Conservation (phyloP, 1,140 invertebrate species). For the Zaprionus africanus region DNA sequence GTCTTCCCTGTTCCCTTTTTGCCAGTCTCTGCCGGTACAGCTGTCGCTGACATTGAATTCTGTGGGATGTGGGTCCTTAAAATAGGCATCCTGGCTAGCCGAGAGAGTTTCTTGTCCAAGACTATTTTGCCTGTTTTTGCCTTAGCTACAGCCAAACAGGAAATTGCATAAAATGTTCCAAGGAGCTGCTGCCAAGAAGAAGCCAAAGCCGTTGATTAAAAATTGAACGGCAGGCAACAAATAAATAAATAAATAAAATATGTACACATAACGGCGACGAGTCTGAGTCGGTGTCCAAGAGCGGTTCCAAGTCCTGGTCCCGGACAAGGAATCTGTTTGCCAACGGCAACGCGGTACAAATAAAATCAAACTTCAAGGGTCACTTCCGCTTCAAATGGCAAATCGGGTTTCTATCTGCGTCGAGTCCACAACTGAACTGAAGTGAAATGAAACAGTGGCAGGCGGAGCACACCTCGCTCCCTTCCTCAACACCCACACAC, state of each 20-base stretch:
- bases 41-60: slow-evolving; percentile 79
- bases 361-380: slow-evolving; percentile 82
- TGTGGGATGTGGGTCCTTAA: slow-evolving; percentile 63
- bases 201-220: slow-evolving; percentile 77
- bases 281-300: not conserved
- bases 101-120: slow-evolving; percentile 38
- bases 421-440: slow-evolving; percentile 12
- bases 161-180: slow-evolving; percentile 75
- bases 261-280: slow-evolving; percentile 10
- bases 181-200: slow-evolving; percentile 69
- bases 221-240: slow-evolving; percentile 67
- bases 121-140: slow-evolving; percentile 44
- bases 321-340: slow-evolving; percentile 53
- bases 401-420: slow-evolving; percentile 63
- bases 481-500: not conserved
- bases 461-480: not conserved
- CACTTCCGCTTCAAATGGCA: slow-evolving; percentile 78
- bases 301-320: not conserved
- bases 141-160: slow-evolving; percentile 70
- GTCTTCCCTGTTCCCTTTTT: not conserved
- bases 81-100: slow-evolving; percentile 64
- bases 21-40: slow-evolving; percentile 24
- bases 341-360: slow-evolving; percentile 65
- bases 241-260: slow-evolving; percentile 72
- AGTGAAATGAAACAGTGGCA: slow-evolving; percentile 56